phyloP scores from a whole-genome alignment of 2,113 vertebrate species.

The Chloropsis hardwickii region DNA sequence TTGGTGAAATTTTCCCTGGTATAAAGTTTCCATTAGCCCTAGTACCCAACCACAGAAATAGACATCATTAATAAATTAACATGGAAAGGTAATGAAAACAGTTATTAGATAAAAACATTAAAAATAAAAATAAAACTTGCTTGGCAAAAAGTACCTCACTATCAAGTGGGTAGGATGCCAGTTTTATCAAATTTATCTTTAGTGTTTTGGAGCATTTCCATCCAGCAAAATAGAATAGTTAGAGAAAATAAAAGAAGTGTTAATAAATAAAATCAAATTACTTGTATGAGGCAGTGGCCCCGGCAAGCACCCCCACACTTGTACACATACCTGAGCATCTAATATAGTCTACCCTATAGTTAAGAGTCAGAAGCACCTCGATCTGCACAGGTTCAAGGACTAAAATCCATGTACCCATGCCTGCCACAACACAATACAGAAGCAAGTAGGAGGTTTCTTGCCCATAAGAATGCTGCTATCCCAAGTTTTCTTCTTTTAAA shows the following conservation, averaged over 20 bases:
- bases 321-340: neutral
- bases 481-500: neutral
- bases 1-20: neutral
- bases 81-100: neutral
- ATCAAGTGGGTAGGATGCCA: neutral
- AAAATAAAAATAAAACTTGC: neutral
- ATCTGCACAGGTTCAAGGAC: neutral
- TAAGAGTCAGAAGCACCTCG: neutral
- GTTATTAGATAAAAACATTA: neutral
- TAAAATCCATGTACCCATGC: neutral
- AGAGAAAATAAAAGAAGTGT: neutral
- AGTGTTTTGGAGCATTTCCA: neutral
- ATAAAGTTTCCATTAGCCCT: neutral
- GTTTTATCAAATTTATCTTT: neutral
- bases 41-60: neutral
- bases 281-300: too few species aligned
- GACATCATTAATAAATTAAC: neutral
- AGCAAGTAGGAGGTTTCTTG: neutral
- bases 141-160: neutral
- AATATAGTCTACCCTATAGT: neutral
- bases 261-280: neutral
- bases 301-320: too few species aligned
- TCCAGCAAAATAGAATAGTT: neutral
- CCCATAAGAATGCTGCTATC: neutral
- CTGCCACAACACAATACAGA: neutral